phyloP scores from a whole-genome alignment of 2,888 invertebrate species.

The Macroteleia sp. region DNA sequence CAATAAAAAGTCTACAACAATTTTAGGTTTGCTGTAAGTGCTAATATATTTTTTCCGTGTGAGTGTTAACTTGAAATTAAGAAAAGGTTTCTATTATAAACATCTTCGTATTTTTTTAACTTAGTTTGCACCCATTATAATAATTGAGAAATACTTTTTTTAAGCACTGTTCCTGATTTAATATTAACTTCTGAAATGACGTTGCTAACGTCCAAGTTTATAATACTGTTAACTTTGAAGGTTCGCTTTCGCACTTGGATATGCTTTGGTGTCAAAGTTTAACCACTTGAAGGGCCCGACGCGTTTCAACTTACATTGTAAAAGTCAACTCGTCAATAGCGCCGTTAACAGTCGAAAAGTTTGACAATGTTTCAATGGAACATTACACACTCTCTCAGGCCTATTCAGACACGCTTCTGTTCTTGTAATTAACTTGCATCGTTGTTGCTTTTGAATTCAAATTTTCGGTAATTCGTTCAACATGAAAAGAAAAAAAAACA shows the following conservation, averaged over 20 bases:
- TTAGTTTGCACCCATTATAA: too few relatives aligned
- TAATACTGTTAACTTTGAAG: conserved; percentile 56
- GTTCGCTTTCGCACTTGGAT: conserved; percentile 51
- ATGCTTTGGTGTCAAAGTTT: conserved; percentile 50
- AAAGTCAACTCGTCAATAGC: conserved; percentile 51
- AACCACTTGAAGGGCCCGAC: conserved; percentile 44
- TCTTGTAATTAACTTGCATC: background rate
- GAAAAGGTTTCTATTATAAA: too few relatives aligned
- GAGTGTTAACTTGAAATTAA: too few relatives aligned
- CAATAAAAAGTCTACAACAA: too few relatives aligned
- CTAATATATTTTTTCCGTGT: too few relatives aligned
- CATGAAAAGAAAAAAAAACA: too few relatives aligned
- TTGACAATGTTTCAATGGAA: conserved; percentile 49
- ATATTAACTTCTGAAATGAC: conserved; percentile 36
- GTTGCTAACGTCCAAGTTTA: conserved; percentile 33
- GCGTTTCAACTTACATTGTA: conserved; percentile 43
- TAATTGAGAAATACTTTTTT: too few relatives aligned
- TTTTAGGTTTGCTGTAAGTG: too few relatives aligned
- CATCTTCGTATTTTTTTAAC: too few relatives aligned
- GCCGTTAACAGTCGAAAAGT: conserved; percentile 42
- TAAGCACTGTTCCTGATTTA: conserved; percentile 38
- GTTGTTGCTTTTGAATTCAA: background rate
- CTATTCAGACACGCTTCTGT: conserved; percentile 8
- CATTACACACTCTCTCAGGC: conserved; percentile 24
- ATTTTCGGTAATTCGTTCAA: background rate